Base-by-base conservation (phyloP, 2,888 invertebrate species). In the Athripsodes cinereus region DNA sequence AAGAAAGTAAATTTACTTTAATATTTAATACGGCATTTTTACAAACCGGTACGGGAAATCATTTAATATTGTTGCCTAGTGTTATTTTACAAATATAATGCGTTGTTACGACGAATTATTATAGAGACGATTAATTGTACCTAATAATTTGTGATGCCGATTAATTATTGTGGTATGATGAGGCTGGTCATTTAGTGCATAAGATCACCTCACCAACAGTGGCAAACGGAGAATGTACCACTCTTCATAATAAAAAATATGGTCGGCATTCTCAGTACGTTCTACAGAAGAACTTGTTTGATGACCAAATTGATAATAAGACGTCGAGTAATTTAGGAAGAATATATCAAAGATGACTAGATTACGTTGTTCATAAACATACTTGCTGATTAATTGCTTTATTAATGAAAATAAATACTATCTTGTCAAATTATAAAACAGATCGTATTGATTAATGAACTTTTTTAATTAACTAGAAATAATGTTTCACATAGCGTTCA, bases 141-240 rank as follows among this genome's bases (percentile, higher is more conserved):
- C 55, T 51, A 51, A 51, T 44, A 56, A 40, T 56, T 56, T 51
- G 26, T 44, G 46, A 56, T 40, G 40, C 13, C 55, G 51, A 51
- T 51, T 56, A 56, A 56, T 46, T 18, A 56, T n/a, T n/a, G n/a
- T 22, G 22, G 34, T 10, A 52, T 40, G 31, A 52, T 18, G 34
- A 16, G 31, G n/a, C 2, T 31, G 10, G 31, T 16, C 21, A 16
- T n/a, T 8, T 40, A n/a, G 13, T 40, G 40, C 40, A n/a, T n/a
- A n/a, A n/a, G n/a, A n/a, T n/a, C 13, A 40, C 8, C 40, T n/a
- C 13, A 40, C 40, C 3, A 40, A 40, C 40, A 16, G 40, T 40
- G 40, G 40, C 40, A 13, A 40, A 40, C 8, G 13, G 2, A n/a
- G 13, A 40, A 26, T 26, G 26, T 26, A 26, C 26, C 3, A 6